A percentile compares a stretch with the other conserved stretches of the same genome.
phyloP scores from a whole-genome alignment of 2,797 vertebrate genomes.

The Lycodopsis pacificus region DNA sequence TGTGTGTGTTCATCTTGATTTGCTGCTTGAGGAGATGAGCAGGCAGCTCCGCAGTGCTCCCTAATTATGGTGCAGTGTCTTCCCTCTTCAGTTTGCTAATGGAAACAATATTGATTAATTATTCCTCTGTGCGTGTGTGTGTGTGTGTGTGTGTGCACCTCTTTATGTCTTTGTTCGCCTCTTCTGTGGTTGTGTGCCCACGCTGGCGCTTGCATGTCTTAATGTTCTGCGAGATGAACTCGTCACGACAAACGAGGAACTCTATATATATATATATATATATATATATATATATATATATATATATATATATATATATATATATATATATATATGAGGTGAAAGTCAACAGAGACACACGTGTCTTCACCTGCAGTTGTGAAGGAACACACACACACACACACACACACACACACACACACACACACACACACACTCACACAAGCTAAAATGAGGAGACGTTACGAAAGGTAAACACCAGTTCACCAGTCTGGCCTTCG shows the following conservation, averaged over 20 bases:
- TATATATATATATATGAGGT: slow-evolving; percentile 10
- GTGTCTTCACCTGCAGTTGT: slow-evolving; percentile 24
- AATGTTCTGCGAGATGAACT: slow-evolving; percentile 32
- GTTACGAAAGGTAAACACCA: not conserved
- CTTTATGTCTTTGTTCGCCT: slow-evolving; percentile 41
- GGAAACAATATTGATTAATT: slow-evolving; percentile 78
- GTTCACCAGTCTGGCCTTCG: not conserved
- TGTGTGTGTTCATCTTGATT: slow-evolving; percentile 57
- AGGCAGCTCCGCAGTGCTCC: slow-evolving; percentile 60
- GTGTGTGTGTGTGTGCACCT: slow-evolving; percentile 15
- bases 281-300: no score
- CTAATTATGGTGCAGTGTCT: slow-evolving; percentile 74
- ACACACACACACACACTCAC: not conserved
- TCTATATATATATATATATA: not conserved
- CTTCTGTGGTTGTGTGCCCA: slow-evolving; percentile 24
- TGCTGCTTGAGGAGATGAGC: slow-evolving; percentile 63
- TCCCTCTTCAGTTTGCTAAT: slow-evolving; percentile 68
- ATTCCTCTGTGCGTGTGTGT: slow-evolving; percentile 32
- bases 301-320: not conserved
- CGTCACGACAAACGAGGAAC: slow-evolving; percentile 7
- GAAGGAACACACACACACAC: slow-evolving; percentile 17
- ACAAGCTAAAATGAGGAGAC: slow-evolving; percentile 1
- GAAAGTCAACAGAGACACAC: slow-evolving; percentile 58
- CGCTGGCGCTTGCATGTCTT: slow-evolving; percentile 29
- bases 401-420: not conserved